These are phyloP conservation scores for Pelecanus crispus DNA, from an alignment of 2,113 vertebrate species.

Conservation along the genomic window DNA sequence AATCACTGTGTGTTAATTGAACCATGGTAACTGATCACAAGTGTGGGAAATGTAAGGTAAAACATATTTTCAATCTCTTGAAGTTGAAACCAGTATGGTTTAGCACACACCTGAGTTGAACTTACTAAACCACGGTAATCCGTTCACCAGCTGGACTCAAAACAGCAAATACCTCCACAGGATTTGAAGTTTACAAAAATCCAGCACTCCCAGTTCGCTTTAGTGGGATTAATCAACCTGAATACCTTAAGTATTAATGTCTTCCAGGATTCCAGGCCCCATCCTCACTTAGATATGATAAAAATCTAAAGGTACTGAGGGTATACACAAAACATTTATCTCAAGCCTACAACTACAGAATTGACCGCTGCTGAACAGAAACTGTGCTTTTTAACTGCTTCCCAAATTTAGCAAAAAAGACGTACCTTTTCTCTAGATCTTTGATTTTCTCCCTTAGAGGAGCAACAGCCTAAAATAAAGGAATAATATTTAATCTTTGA, in stretches of 20 bases:
- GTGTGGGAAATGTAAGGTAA: neutral
- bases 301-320: neutral
- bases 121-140: neutral
- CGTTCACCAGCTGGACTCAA: neutral
- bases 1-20: neutral
- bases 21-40: neutral
- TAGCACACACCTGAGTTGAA: neutral
- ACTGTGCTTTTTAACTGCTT: neutral
- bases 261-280: neutral
- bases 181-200: neutral
- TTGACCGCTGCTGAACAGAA: neutral
- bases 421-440: conserved; percentile 84
- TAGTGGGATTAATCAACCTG: neutral
- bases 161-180: neutral
- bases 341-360: neutral
- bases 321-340: neutral
- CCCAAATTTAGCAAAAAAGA: neutral
- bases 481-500: conserved; percentile 1
- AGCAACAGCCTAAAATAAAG: conserved; percentile 71
- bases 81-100: neutral
- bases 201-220: neutral
- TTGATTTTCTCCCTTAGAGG: conserved; percentile 83
- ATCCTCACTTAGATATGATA: neutral
- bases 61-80: neutral
- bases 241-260: neutral